A percentile compares a stretch with the other conserved stretches of the same genome.
Evolutionary conservation across 2,113 vertebrate species (phyloP).

Genomic region (Barnardius zonarius): DNA sequence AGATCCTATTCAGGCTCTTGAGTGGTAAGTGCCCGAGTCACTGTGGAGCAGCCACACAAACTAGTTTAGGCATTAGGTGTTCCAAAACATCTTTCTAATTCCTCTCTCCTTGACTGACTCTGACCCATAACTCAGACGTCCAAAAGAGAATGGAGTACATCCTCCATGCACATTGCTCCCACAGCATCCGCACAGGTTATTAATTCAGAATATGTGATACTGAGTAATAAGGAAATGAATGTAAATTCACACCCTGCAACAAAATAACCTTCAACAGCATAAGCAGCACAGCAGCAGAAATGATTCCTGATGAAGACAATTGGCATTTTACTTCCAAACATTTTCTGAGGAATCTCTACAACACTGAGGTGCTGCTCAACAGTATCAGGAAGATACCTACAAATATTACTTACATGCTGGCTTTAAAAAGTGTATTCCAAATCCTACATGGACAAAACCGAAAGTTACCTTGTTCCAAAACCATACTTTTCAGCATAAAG

Average conservation of each 20-base stretch:
- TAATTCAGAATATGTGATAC: background rate
- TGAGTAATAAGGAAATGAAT: background rate
- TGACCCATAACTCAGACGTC: background rate
- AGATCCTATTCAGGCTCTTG: background rate
- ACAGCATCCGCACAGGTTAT: background rate
- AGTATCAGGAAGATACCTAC: background rate
- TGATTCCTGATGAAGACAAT: background rate
- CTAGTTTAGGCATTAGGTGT: background rate
- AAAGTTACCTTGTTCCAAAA: background rate
- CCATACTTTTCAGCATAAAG: background rate
- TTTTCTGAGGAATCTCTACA: background rate
- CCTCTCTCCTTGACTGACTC: background rate
- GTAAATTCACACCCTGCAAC: background rate
- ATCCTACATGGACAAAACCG: background rate
- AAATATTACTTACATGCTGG: background rate
- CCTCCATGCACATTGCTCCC: background rate
- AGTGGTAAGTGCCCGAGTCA: background rate
- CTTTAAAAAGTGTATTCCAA: background rate
- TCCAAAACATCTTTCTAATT: background rate
- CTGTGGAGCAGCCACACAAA: background rate
- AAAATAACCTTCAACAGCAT: background rate
- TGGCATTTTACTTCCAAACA: background rate
- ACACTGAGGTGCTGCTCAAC: background rate
- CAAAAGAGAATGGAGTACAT: background rate
- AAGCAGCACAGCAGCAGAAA: background rate